A percentile compares a stretch with the other conserved stretches of the same genome.
These are phyloP conservation scores for Pissodes strobi DNA, from an alignment of 1,140 invertebrate genomes.

Conservation along the genomic window DNA sequence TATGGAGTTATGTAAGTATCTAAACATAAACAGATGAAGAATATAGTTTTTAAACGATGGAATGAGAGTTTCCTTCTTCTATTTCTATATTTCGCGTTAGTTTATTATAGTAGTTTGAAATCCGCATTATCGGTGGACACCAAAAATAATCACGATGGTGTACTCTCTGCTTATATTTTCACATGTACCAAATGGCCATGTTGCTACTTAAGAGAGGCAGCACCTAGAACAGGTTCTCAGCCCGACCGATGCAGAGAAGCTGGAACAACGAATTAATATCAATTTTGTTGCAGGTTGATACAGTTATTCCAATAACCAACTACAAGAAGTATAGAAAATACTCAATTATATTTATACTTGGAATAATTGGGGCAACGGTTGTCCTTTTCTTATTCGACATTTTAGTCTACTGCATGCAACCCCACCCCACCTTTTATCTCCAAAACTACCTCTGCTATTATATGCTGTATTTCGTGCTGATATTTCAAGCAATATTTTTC, in stretches of 20 bases:
- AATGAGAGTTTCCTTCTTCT: not conserved
- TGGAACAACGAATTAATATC: too few relatives aligned
- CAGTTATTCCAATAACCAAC: conserved; percentile 4
- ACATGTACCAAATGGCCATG: too few relatives aligned
- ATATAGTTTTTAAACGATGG: not conserved
- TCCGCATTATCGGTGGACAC: too few relatives aligned
- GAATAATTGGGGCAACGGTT: not conserved
- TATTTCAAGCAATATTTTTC: conserved; percentile 31
- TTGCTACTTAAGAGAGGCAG: too few relatives aligned
- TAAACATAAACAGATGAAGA: not conserved
- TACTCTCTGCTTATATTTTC: too few relatives aligned
- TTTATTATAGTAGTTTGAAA: too few relatives aligned
- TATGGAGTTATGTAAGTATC: conserved; percentile 25
- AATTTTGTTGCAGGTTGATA: conserved; percentile 17
- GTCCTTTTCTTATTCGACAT: conserved; percentile 30
- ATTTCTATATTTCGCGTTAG: too few relatives aligned
- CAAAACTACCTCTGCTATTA: conserved; percentile 34
- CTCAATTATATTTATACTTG: conserved; percentile 16
- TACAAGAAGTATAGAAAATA: conserved; percentile 17
- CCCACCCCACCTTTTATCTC: conserved; percentile 1
- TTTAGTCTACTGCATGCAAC: conserved; percentile 15
- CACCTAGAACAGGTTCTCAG: too few relatives aligned
- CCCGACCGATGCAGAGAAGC: too few relatives aligned
- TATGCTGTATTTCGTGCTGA: conserved; percentile 27
- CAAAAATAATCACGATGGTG: too few relatives aligned